A percentile compares a stretch with the other conserved stretches of the same genome.
phyloP scores from a whole-genome alignment of 2,113 vertebrate genomes.

The Macheiramphus alcinus region DNA sequence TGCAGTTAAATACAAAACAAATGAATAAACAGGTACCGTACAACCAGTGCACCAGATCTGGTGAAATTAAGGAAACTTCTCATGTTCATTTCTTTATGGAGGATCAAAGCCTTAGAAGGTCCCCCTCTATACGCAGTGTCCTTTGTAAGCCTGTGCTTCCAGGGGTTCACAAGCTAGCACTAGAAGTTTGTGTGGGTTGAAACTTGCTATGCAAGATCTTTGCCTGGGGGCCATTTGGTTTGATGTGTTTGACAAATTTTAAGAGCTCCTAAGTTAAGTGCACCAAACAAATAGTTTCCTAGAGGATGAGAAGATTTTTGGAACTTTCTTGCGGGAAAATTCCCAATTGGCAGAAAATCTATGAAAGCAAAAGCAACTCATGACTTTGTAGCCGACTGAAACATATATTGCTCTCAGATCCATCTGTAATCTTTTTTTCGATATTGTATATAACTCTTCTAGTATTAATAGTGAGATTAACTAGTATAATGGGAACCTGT shows the following conservation, averaged over 20 bases:
- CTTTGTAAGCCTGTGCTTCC: conserved; percentile 8
- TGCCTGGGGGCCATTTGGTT: conserved; percentile 32
- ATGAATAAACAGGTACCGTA: not conserved
- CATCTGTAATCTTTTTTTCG: not conserved
- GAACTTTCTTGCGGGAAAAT: conserved; percentile 45
- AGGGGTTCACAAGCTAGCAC: conserved; percentile 42
- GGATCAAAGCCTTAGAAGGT: not conserved
- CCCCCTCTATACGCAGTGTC: not conserved
- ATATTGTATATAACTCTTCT: not conserved
- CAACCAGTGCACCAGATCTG: not conserved
- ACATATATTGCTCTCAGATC: not conserved
- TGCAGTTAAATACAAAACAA: not conserved
- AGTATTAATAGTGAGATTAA: not conserved
- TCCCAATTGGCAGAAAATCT: conserved; percentile 39
- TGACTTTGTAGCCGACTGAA: not conserved
- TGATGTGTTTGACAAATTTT: conserved; percentile 63
- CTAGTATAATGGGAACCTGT: not conserved
- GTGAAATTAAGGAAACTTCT: not conserved
- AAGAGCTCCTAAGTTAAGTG: conserved; percentile 1
- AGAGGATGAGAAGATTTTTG: conserved; percentile 19
- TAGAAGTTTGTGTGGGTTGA: conserved; percentile 49
- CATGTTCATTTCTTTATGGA: not conserved
- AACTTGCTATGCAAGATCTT: conserved; percentile 41
- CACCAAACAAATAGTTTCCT: conserved; percentile 44
- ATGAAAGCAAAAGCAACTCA: not conserved